Percentiles rank a stretch among this genome's conserved stretches.
These are phyloP conservation scores for Corapipo altera DNA, from an alignment of 2,113 vertebrate species.

Conservation along the genomic window DNA sequence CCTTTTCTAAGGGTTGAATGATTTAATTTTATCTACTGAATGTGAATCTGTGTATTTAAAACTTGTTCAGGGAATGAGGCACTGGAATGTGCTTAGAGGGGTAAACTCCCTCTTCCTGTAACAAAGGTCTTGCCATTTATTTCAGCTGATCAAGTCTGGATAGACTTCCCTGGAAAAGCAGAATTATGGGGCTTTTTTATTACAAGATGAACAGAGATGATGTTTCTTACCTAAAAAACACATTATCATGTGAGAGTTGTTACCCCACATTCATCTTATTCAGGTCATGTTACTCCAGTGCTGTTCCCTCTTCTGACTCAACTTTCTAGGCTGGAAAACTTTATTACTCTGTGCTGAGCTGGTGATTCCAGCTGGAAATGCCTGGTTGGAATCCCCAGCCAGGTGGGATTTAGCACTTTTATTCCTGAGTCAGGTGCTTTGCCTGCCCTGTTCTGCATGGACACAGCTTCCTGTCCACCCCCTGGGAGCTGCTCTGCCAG, in stretches of 20 bases:
- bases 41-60: background rate
- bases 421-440: background rate
- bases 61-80: background rate
- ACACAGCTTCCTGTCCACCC: background rate
- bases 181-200: background rate
- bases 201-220: rapidly evolving
- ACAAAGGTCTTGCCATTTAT: background rate
- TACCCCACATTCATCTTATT: background rate
- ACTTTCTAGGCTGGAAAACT: background rate
- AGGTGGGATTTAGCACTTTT: background rate
- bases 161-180: background rate
- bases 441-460: background rate
- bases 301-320: background rate
- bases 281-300: background rate
- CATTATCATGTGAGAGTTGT: background rate
- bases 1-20: background rate
- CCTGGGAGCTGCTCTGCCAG: background rate
- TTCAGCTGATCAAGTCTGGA: background rate
- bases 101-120: background rate
- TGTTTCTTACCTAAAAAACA: background rate
- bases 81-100: background rate
- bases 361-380: background rate
- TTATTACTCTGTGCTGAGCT: background rate
- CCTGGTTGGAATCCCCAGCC: background rate
- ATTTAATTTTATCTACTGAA: background rate